These are phyloP conservation scores for Lota lota DNA, from an alignment of 2,113 vertebrate genomes.

Conservation along the genomic window DNA sequence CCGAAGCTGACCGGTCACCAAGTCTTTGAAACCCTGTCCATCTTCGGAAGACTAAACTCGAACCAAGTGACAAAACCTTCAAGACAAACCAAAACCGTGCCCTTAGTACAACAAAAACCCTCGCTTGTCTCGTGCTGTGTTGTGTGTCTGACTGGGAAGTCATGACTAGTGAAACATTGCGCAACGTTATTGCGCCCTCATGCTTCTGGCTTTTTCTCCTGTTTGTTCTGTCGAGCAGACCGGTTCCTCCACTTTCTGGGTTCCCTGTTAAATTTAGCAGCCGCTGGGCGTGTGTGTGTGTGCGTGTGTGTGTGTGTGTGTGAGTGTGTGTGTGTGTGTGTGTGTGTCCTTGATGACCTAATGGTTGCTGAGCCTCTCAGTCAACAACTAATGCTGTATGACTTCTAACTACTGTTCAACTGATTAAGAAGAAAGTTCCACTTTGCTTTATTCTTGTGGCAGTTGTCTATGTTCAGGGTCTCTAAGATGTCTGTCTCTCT, in stretches of 20 bases:
- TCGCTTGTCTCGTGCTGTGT: too few species aligned
- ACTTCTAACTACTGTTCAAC: slow-evolving; percentile 10
- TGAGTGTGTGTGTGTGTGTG: slow-evolving; percentile 11
- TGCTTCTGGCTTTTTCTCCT: too few species aligned
- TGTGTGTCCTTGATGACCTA: slow-evolving; percentile 49
- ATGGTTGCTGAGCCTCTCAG: slow-evolving; percentile 55
- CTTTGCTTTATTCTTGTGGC: slow-evolving; percentile 24
- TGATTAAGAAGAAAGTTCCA: slow-evolving; percentile 42
- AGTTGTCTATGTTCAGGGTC: not conserved
- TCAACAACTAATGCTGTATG: slow-evolving; percentile 4
- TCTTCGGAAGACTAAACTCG: too few species aligned
- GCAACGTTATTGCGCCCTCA: too few species aligned
- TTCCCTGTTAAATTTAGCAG: not conserved
- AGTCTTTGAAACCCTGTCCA: too few species aligned
- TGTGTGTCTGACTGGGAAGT: too few species aligned
- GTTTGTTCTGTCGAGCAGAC: slow-evolving; percentile 21
- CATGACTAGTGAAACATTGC: too few species aligned
- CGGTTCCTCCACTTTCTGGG: slow-evolving; percentile 46
- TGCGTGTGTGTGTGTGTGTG: slow-evolving; percentile 31
- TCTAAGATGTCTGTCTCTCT: too few species aligned
- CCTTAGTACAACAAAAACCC: too few species aligned
- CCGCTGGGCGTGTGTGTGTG: slow-evolving; percentile 1
- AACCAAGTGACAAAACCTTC: too few species aligned
- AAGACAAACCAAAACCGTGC: too few species aligned
- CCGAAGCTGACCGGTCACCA: too few species aligned